Evolutionary conservation across 2,797 vertebrate genomes (phyloP), one percentile per base, ranked within the genome.

Genomic region (Vespertilio murinus): DNA sequence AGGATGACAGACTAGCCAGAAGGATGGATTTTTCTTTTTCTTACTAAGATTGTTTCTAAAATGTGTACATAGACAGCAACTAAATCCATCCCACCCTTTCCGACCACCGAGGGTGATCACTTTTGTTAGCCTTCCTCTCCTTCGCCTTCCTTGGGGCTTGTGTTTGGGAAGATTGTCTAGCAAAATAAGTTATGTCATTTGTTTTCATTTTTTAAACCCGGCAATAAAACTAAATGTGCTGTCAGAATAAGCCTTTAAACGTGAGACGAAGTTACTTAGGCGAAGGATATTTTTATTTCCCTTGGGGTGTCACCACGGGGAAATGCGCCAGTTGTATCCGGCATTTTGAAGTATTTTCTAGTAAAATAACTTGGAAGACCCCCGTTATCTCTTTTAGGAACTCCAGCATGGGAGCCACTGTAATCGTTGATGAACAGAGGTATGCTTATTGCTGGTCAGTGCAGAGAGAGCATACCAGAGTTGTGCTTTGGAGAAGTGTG

Each of bases 141-240:
- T 30, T 45, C 2, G 20, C 47, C 20, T 85, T 65, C 33, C 61
- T 67, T 3, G 45, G 69, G 35, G n/a, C 45, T 89, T 80, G 67
- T 82, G 28, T 79, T 88, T 93, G 47, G 42, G 77, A 92, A 87
- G 75, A 89, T 83, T 83, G 38, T 45, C 70, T 94, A 14, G 92
- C 69, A 93, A 71, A 93, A 71, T 45, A 94, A 90, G 75, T 75
- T 40, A 64, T n/a, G 42, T 74, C 47, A 85, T 75, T 90, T 91
- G 52, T 91, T 94, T 71, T 92, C 52, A 35, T 59, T 90, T 91
- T 90, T 81, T 61, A 20, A 70, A 71, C 79, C 6, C 83, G 74
- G 16, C 70, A 49, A 9, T 70, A 77, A 82, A 78, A 88, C 35
- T 90, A 79, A 92, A 25, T 95, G 35, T 82, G 23, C 74, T 83